Evolutionary conservation across 2,888 invertebrate genomes (phyloP).

Genomic region (Himalopsyche anomala): DNA sequence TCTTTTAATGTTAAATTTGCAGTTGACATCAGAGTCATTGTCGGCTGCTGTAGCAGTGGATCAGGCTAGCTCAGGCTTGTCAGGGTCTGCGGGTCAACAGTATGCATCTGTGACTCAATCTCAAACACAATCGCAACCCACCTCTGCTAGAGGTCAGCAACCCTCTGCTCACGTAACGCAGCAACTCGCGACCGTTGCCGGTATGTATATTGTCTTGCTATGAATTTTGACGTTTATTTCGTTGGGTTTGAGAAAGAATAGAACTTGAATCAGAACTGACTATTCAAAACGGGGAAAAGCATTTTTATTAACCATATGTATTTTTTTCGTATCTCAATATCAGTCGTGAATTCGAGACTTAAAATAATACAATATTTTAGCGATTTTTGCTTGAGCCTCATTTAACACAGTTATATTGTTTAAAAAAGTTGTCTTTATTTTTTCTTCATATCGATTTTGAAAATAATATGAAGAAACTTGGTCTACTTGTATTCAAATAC

Average conservation of each 20-base stretch:
- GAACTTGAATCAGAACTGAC: too few species aligned
- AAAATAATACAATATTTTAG: too few species aligned
- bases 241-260: not conserved
- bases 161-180: constrained; percentile 45
- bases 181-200: constrained; percentile 55
- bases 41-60: constrained; percentile 62
- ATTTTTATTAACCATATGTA: too few species aligned
- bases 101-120: constrained; percentile 28
- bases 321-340: too few species aligned
- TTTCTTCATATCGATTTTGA: too few species aligned
- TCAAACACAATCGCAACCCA: not conserved
- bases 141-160: constrained; percentile 17
- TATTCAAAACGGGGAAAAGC: too few species aligned
- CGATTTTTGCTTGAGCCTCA: too few species aligned
- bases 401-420: too few species aligned
- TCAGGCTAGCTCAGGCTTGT: constrained; percentile 50
- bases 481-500: too few species aligned
- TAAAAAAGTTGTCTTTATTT: too few species aligned
- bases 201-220: constrained; percentile 5
- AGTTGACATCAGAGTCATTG: constrained; percentile 63
- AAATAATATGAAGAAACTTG: too few species aligned
- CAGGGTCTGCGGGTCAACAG: constrained; percentile 21
- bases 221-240: not conserved
- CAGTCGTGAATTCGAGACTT: too few species aligned
- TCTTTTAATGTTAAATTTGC: constrained; percentile 25